Evolutionary conservation across 2,113 vertebrate species (phyloP).

Genomic region (Laticauda colubrina): DNA sequence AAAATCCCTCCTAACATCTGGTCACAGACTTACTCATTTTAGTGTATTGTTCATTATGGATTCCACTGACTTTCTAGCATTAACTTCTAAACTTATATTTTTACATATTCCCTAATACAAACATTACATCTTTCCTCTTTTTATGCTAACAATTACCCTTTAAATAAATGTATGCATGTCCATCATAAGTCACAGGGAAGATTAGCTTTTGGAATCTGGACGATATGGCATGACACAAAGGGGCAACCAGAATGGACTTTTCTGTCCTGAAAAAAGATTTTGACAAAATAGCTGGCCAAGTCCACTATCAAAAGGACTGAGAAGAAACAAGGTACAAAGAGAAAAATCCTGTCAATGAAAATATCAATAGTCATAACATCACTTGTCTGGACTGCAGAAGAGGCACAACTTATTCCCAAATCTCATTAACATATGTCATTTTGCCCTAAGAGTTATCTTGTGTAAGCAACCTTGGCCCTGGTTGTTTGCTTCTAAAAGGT

Average conservation of each 20-base stretch:
- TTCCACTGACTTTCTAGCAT: background rate
- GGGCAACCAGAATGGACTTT: background rate
- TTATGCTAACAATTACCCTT: background rate
- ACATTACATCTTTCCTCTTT: background rate
- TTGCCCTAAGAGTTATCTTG: background rate
- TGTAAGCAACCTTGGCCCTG: slow-evolving; percentile 1
- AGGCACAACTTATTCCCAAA: slow-evolving; percentile 14
- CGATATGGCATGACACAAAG: background rate
- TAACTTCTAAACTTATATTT: background rate
- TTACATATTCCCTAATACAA: background rate
- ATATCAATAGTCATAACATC: background rate
- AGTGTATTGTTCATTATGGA: background rate
- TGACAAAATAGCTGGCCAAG: background rate
- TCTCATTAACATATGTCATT: background rate
- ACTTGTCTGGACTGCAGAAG: background rate
- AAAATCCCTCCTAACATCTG: background rate
- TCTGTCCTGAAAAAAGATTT: background rate
- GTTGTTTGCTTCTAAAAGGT: background rate
- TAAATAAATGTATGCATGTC: background rate
- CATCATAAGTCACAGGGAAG: background rate
- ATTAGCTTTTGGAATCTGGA: background rate
- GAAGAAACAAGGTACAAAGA: slow-evolving; percentile 22
- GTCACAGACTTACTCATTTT: background rate
- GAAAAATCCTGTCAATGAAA: slow-evolving; percentile 7
- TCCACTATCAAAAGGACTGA: background rate